Conservation (phyloP, 2,797 vertebrate species). For the Bradypodion pumilum region DNA sequence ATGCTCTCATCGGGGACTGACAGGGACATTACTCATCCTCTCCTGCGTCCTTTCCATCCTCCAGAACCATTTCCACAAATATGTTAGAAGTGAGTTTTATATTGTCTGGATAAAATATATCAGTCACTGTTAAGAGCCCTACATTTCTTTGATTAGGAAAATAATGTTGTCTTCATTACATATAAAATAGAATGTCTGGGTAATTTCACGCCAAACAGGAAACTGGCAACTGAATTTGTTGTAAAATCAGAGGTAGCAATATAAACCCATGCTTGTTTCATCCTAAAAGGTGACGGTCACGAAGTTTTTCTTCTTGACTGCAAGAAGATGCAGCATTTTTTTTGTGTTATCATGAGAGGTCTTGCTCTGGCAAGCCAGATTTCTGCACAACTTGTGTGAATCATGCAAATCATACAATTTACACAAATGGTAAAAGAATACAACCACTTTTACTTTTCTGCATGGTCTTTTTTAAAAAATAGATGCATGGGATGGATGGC, state of each 20-base stretch:
- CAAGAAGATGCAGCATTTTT: too few relatives aligned
- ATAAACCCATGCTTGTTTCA: neutral
- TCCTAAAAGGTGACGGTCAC: too few relatives aligned
- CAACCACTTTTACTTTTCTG: too few relatives aligned
- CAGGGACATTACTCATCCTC: slow-evolving; percentile 28
- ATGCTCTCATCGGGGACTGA: neutral
- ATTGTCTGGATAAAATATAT: slow-evolving; percentile 1
- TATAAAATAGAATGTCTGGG: neutral
- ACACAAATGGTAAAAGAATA: too few relatives aligned
- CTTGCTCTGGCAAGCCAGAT: too few relatives aligned
- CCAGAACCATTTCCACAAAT: slow-evolving; percentile 27
- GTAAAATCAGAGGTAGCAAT: neutral
- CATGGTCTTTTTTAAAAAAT: too few relatives aligned
- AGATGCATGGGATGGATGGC: too few relatives aligned
- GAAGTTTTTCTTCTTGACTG: too few relatives aligned
- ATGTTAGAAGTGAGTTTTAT: neutral
- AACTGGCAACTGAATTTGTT: neutral
- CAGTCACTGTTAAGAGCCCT: neutral
- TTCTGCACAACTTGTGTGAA: too few relatives aligned
- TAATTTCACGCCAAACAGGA: slow-evolving; percentile 11
- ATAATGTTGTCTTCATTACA: neutral
- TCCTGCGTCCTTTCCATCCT: slow-evolving; percentile 26
- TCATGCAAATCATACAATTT: too few relatives aligned
- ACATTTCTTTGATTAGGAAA: slow-evolving; percentile 3
- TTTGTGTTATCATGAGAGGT: too few relatives aligned